phyloP scores from a whole-genome alignment of 1,140 invertebrate species.

The Meloidogyne floridensis region DNA sequence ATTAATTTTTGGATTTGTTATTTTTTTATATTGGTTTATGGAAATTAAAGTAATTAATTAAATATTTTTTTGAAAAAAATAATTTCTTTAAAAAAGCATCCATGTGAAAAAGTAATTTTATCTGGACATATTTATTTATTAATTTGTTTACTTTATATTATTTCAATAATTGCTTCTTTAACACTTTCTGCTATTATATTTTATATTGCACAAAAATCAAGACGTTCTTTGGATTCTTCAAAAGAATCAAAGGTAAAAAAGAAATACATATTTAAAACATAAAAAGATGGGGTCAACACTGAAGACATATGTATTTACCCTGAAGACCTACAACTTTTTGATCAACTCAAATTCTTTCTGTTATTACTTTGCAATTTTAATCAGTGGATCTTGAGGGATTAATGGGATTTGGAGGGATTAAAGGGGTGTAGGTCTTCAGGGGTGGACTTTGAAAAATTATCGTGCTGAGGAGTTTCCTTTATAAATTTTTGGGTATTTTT shows the following conservation, averaged over 20 bases:
- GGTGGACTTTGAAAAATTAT: too few relatives aligned
- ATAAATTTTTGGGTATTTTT: too few relatives aligned
- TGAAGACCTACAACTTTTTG: too few relatives aligned
- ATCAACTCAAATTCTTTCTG: too few relatives aligned
- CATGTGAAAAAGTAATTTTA: constrained; percentile 42
- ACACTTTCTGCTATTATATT: constrained; percentile 60
- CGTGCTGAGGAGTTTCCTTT: too few relatives aligned
- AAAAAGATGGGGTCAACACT: too few relatives aligned
- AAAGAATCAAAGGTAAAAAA: constrained; percentile 25
- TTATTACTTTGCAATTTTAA: too few relatives aligned
- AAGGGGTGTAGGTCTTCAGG: too few relatives aligned
- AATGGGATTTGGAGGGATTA: too few relatives aligned
- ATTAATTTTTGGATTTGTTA: constrained; percentile 40
- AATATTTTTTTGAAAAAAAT: constrained; percentile 20
- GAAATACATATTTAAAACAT: too few relatives aligned
- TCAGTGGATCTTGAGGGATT: too few relatives aligned
- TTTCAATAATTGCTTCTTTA: constrained; percentile 51
- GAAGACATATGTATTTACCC: too few relatives aligned
- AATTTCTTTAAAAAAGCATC: constrained; percentile 48
- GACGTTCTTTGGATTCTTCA: constrained; percentile 40
- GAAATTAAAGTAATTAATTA: constrained; percentile 38
- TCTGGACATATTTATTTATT: constrained; percentile 48
- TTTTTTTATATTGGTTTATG: constrained; percentile 52
- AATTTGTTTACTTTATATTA: constrained; percentile 55
- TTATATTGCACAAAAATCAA: constrained; percentile 57